Evolutionary conservation across 1,140 invertebrate genomes (phyloP).

Genomic region (Drosophila aff.): DNA sequence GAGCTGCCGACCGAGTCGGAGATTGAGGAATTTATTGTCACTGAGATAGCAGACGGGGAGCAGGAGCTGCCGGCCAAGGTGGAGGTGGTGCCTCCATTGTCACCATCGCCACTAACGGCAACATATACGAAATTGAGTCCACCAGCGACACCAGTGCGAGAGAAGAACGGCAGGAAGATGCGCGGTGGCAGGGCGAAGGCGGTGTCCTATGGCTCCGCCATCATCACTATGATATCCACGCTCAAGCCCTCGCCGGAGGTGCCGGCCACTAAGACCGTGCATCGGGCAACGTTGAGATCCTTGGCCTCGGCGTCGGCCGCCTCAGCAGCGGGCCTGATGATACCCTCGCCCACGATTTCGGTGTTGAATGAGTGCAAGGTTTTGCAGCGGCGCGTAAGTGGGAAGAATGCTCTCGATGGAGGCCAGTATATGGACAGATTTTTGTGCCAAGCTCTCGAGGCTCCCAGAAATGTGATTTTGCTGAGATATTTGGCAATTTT

Average conservation of each 20-base stretch:
- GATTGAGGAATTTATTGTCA: not conserved
- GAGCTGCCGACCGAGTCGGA: not conserved
- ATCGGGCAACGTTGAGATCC: constrained; percentile 65
- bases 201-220: constrained; percentile 59
- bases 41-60: not conserved
- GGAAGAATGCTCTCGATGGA: not conserved
- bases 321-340: constrained; percentile 58
- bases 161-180: constrained; percentile 24
- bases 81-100: not conserved
- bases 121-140: not conserved
- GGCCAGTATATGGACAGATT: not conserved
- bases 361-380: constrained; percentile 89
- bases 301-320: constrained; percentile 64
- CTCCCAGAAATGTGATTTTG: not conserved
- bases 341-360: constrained; percentile 84
- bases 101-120: not conserved
- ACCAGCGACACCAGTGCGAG: not conserved
- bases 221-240: constrained; percentile 59
- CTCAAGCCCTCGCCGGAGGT: constrained; percentile 50
- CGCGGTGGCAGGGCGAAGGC: constrained; percentile 56
- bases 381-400: constrained; percentile 94
- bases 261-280: constrained; percentile 61
- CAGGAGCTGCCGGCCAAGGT: not conserved
- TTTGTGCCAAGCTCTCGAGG: too few species aligned
- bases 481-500: not conserved